Conservation (phyloP, 2,113 vertebrate species). For the Carollia perspicillata region DNA sequence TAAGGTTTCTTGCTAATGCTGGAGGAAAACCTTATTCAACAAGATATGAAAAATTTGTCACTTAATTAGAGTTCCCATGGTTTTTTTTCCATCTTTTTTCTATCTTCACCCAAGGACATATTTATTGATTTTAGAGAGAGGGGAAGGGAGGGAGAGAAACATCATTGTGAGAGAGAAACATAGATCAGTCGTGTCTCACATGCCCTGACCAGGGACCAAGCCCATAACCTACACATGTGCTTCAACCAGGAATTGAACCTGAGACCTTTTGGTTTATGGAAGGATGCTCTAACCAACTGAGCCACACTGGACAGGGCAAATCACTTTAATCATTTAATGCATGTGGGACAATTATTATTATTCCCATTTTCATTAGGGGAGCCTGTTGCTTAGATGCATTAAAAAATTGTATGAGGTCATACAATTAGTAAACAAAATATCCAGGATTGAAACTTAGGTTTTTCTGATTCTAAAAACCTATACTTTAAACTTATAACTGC, state of each 20-base stretch:
- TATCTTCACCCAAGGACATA: no score
- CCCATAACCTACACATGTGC: no score
- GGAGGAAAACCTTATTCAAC: neutral
- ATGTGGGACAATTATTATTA: neutral
- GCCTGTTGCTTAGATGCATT: neutral
- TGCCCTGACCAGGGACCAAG: no score
- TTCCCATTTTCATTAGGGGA: neutral
- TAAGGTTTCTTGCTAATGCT: neutral
- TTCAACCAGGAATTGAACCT: no score
- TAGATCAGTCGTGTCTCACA: no score
- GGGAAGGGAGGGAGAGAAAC: no score
- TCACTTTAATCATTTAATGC: neutral
- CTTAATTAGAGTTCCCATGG: neutral
- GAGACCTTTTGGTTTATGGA: no score
- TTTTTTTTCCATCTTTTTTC: no score
- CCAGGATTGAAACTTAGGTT: neutral
- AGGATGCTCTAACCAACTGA: no score
- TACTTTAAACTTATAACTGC: neutral
- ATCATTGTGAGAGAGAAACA: no score
- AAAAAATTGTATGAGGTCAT: neutral
- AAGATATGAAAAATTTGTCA: neutral
- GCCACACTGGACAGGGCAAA: neutral
- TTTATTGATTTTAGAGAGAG: no score
- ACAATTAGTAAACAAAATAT: neutral
- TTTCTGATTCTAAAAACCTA: neutral